Evolutionary conservation across 2,888 invertebrate genomes (phyloP).

Genomic region (Eupeodes luniger): DNA sequence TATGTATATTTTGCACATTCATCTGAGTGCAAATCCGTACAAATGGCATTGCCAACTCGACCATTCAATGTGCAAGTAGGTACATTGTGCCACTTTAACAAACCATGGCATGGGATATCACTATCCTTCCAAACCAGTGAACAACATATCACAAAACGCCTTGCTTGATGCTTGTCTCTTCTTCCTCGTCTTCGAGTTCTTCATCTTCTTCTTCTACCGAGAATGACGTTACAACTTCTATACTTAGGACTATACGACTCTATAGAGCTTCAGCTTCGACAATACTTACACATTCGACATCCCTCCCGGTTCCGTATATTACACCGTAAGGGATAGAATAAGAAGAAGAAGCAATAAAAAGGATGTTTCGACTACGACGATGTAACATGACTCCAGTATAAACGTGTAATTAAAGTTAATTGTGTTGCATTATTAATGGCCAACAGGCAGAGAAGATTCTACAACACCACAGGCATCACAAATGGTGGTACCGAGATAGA

Average conservation of each 20-base stretch:
- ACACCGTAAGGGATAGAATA: slow-evolving; percentile 65
- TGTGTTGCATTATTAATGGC: slow-evolving; percentile 77
- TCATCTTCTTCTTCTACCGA: neutral
- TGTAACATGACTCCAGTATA: slow-evolving; percentile 76
- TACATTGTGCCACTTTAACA: slow-evolving; percentile 52
- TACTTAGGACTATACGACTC: neutral
- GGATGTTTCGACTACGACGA: slow-evolving; percentile 64
- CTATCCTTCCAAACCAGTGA: slow-evolving; percentile 60
- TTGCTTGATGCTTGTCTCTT: neutral
- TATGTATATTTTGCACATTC: slow-evolving; percentile 61
- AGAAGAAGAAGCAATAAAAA: slow-evolving; percentile 57
- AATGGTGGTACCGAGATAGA: neutral
- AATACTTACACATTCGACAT: neutral
- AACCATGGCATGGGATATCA: slow-evolving; percentile 49
- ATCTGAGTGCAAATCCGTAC: slow-evolving; percentile 70
- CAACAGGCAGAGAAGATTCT: slow-evolving; percentile 45
- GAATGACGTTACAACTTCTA: too few species aligned
- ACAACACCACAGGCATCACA: slow-evolving; percentile 44
- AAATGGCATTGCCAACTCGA: slow-evolving; percentile 68
- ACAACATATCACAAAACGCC: slow-evolving; percentile 57
- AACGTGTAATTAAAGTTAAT: slow-evolving; percentile 78
- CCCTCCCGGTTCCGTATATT: slow-evolving; percentile 37
- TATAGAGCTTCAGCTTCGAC: neutral
- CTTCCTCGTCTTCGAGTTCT: slow-evolving; percentile 21
- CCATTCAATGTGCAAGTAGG: slow-evolving; percentile 32